Percentiles rank a stretch among this genome's conserved stretches.
Conservation (phyloP, 2,888 invertebrate genomes). For the Arrhopalites spinosus region DNA sequence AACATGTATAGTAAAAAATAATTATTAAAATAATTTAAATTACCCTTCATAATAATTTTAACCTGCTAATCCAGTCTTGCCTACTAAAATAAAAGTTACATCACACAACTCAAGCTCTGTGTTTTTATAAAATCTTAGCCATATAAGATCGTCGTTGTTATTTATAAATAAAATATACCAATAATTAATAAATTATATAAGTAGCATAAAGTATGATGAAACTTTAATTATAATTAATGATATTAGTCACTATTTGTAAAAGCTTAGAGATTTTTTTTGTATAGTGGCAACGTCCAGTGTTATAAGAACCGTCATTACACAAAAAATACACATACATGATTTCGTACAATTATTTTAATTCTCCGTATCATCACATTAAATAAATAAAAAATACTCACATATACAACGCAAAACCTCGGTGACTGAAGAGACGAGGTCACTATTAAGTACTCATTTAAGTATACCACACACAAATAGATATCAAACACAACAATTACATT, state of each 20-base stretch:
- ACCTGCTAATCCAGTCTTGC: conserved; percentile 18
- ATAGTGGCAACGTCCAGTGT: conserved; percentile 9
- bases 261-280: too few relatives aligned
- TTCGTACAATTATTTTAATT: neutral
- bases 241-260: neutral
- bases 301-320: neutral
- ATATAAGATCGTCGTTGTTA: too few relatives aligned
- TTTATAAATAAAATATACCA: too few relatives aligned
- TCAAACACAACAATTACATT: too few relatives aligned
- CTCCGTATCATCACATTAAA: neutral
- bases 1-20: neutral
- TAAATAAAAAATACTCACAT: neutral
- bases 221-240: neutral
- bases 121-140: neutral
- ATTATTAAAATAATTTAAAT: neutral
- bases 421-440: too few relatives aligned
- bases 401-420: neutral
- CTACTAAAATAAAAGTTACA: neutral
- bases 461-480: too few relatives aligned
- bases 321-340: neutral
- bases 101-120: conserved; percentile 16
- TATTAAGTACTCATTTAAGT: too few relatives aligned
- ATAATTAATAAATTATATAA: too few relatives aligned
- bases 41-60: neutral
- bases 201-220: too few relatives aligned